These are phyloP conservation scores for Camelus dromedarius DNA, from an alignment of 2,113 vertebrate species.

Conservation along the genomic window DNA sequence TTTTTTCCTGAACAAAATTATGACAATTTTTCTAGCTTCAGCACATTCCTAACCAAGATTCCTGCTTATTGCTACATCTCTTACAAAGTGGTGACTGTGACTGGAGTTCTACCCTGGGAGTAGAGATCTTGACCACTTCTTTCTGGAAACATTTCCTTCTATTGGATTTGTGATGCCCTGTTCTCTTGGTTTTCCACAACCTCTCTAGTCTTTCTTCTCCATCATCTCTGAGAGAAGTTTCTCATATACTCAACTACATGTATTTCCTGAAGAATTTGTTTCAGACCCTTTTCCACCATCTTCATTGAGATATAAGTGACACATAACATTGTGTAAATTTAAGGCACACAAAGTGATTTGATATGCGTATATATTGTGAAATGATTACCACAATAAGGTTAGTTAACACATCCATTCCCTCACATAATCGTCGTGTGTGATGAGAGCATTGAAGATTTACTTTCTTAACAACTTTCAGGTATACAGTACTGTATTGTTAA, in stretches of 20 bases:
- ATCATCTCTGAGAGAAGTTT: not conserved
- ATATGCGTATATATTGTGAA: not conserved
- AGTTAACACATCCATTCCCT: not conserved
- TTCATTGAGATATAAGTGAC: not conserved
- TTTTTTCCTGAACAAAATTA: not conserved
- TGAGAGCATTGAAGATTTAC: not conserved
- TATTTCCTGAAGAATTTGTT: not conserved
- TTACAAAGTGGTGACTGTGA: not conserved
- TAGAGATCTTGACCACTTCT: not conserved
- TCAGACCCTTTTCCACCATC: not conserved
- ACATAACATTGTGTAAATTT: not conserved
- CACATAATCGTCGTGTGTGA: not conserved
- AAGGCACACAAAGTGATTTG: not conserved
- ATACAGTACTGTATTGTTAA: not conserved
- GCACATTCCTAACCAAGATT: not conserved
- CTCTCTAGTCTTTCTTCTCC: not conserved
- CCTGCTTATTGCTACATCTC: not conserved
- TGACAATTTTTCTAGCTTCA: not conserved
- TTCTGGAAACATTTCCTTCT: constrained; percentile 11
- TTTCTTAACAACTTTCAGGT: not conserved
- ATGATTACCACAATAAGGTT: not conserved
- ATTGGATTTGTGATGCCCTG: not conserved
- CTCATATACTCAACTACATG: not conserved
- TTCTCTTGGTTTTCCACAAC: not conserved
- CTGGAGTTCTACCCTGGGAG: not conserved